These are phyloP conservation scores for Corythornis madagascariensis DNA, from an alignment of 2,113 vertebrate genomes.

Conservation along the genomic window DNA sequence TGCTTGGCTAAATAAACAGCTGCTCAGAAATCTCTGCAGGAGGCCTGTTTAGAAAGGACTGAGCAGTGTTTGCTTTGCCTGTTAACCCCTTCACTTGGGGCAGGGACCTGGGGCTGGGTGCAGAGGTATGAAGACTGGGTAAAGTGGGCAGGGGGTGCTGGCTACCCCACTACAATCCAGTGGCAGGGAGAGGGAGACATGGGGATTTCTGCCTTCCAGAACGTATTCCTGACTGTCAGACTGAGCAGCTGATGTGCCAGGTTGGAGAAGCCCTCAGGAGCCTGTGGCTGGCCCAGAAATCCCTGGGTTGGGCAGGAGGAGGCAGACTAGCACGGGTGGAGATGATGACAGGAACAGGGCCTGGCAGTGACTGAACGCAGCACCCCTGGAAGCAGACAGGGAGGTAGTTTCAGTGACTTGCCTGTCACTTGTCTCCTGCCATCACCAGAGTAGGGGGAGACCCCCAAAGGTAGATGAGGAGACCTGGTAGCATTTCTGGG, in stretches of 20 bases:
- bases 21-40: conserved; percentile 19
- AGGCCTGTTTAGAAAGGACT: not conserved
- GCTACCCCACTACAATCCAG: not conserved
- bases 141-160: not conserved
- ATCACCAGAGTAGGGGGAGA: not conserved
- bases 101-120: not conserved
- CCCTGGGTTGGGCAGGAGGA: not conserved
- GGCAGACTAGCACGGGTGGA: rapidly evolving
- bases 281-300: not conserved
- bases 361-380: not conserved
- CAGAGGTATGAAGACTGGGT: rapidly evolving
- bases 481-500: not conserved
- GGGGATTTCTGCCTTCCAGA: not conserved
- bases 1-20: conserved; percentile 35
- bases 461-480: not conserved
- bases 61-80: not conserved
- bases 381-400: not conserved
- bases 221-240: not conserved
- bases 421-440: not conserved
- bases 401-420: not conserved
- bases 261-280: not conserved
- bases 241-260: not conserved
- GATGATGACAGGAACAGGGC: not conserved
- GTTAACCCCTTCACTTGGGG: not conserved
- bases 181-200: not conserved